Percentiles rank a stretch among this genome's conserved stretches.
phyloP scores from a whole-genome alignment of 2,113 vertebrate species.

The Scortum barcoo region DNA sequence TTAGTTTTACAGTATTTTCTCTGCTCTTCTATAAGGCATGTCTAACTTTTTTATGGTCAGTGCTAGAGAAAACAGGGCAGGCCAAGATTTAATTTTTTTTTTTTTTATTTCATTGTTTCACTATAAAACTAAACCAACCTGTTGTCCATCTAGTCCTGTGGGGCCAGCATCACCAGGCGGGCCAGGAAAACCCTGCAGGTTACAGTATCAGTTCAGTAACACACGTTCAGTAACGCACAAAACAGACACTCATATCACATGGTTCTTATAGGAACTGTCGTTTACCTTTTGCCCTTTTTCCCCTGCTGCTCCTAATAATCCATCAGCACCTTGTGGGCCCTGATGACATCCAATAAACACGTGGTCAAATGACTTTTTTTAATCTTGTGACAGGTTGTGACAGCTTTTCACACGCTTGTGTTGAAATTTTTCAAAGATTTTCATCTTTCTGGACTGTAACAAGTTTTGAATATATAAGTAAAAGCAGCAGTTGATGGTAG shows the following conservation, averaged over 20 bases:
- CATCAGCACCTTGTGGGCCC: slow-evolving; percentile 83
- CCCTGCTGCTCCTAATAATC: slow-evolving; percentile 81
- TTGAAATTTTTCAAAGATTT: background rate
- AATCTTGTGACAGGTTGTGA: background rate
- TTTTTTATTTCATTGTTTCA: background rate
- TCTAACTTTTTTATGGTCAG: too few species aligned
- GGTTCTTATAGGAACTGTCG: background rate
- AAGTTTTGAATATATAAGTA: background rate
- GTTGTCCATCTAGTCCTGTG: slow-evolving; percentile 77
- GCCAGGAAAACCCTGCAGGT: slow-evolving; percentile 77
- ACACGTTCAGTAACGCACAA: background rate
- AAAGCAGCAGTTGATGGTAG: slow-evolving; percentile 36
- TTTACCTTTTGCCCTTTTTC: slow-evolving; percentile 88
- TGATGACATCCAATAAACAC: slow-evolving; percentile 62
- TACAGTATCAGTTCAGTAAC: slow-evolving; percentile 7
- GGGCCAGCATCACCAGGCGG: slow-evolving; percentile 73
- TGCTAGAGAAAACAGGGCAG: background rate
- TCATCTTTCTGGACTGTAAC: background rate
- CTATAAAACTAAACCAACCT: slow-evolving; percentile 73
- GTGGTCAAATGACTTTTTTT: background rate
- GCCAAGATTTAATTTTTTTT: too few species aligned
- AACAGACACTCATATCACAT: background rate
- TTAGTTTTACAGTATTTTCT: background rate
- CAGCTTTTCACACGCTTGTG: background rate
- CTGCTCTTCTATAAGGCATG: background rate